phyloP scores from a whole-genome alignment of 1,140 invertebrate species.

The Periplaneta americana region DNA sequence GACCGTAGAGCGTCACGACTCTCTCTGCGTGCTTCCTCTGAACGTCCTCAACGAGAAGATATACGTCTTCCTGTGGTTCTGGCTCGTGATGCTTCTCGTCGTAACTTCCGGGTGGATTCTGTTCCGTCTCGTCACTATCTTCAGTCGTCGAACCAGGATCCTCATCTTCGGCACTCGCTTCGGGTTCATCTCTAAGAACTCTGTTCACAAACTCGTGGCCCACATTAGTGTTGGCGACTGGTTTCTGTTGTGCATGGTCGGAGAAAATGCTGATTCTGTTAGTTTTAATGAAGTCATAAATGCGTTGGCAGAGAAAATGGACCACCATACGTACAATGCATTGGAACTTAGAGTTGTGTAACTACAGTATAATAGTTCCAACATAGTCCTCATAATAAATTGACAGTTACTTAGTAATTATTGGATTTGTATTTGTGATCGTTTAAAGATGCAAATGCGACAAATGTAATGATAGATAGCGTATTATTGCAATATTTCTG shows the following conservation, averaged over 20 bases:
- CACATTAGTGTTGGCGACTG: background rate
- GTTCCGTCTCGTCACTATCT: conserved; percentile 29
- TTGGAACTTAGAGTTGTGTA: no score
- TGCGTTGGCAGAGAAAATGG: background rate
- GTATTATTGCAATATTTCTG: no score
- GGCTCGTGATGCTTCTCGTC: conserved; percentile 42
- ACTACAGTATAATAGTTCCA: no score
- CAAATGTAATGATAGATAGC: no score
- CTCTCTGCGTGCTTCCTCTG: conserved; percentile 48
- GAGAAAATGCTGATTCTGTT: background rate
- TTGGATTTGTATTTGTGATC: no score
- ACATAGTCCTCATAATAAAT: no score
- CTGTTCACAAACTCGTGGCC: background rate
- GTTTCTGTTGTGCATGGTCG: background rate
- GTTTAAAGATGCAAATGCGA: no score
- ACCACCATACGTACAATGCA: no score
- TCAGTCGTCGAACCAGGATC: background rate
- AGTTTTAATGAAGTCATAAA: background rate
- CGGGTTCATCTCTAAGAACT: background rate
- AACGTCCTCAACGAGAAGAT: conserved; percentile 55
- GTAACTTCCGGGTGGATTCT: conserved; percentile 37
- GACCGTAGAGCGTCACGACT: conserved; percentile 37
- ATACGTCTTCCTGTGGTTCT: conserved; percentile 50
- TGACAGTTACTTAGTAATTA: no score
- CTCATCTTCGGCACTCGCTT: background rate